phyloP scores from a whole-genome alignment of 2,888 invertebrate genomes.

The Torymus aiolomorphi region DNA sequence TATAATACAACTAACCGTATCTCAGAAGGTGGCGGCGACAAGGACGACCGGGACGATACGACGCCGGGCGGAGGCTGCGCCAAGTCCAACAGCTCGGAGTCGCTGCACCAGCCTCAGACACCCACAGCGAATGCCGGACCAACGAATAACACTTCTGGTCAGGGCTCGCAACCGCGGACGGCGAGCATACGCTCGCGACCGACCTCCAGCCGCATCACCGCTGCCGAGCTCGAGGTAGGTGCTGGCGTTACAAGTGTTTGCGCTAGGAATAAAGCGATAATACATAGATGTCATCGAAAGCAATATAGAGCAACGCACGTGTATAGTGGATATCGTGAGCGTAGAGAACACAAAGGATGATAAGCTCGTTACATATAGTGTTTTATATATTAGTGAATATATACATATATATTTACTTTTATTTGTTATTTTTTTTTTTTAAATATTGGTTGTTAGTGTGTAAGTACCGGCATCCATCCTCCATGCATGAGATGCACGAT shows the following conservation, averaged over 20 bases:
- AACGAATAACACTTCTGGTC: no score
- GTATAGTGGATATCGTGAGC: constrained; percentile 53
- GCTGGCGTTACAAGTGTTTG: not conserved
- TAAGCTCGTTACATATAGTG: constrained; percentile 23
- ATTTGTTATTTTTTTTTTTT: constrained; percentile 47
- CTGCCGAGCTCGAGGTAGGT: constrained; percentile 87
- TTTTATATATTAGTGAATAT: constrained; percentile 2
- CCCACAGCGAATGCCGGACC: constrained; percentile 67
- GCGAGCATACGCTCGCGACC: constrained; percentile 94
- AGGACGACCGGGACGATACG: constrained; percentile 84
- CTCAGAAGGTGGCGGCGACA: constrained; percentile 80
- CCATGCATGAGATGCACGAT: constrained; percentile 62
- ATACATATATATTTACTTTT: constrained; percentile 5
- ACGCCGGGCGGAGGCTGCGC: constrained; percentile 77
- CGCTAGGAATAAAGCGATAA: constrained; percentile 19
- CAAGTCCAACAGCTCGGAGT: constrained; percentile 89
- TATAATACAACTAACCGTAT: not conserved
- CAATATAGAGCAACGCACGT: constrained; percentile 18
- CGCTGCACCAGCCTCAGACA: constrained; percentile 78
- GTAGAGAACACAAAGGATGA: constrained; percentile 35
- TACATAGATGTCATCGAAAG: constrained; percentile 45
- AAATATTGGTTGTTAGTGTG: constrained; percentile 31
- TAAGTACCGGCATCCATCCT: constrained; percentile 49
- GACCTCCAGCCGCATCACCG: constrained; percentile 91
- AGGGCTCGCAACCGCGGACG: constrained; percentile 82